Evolutionary conservation across 1,140 invertebrate genomes (phyloP), one percentile per base, ranked within the genome.

Genomic region (Calephelis nemesis): DNA sequence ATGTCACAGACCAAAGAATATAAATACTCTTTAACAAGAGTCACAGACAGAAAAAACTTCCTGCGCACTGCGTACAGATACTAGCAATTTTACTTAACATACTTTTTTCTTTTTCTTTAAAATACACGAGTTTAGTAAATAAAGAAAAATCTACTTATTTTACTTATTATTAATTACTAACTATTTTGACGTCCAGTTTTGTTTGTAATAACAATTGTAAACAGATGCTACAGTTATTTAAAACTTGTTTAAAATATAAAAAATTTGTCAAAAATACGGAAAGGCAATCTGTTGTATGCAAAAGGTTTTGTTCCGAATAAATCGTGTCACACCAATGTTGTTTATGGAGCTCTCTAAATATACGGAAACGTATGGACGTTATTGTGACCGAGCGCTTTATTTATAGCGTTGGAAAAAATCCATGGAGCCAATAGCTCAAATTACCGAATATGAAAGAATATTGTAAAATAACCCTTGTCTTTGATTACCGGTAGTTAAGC

Each of bases 281-380:
- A 39, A 64, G 63, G 63, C 63, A 64, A 64, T 64, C 63, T 64
- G 50, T 64, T 64, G 63, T 47, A 49, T 39, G 63, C 8, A 47
- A 47, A 65, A 65, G 63, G 63, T 65, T 65, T 47, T 47, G 49
- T 50, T 65, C 30, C 19, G 52, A 65, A 65, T 65, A 65, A 65
- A 65, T 65, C 63, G 63, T 65, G 63, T 65, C 52, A 65, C 47
- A 65, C 47, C 49, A 50, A 50, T 65, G 63, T 65, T 50, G 63
- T 65, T 65, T 65, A 65, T 65, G 49, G 63, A 65, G 63, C 63
- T 65, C 63, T 65, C 63, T 42, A 65, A 65, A 65, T 50, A 40
- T 39, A 50, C 48, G 63, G 49, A 65, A 65, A 50, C 49, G 47
- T 49, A 65, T 50, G 63, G 47, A 49, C 63, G 63, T 11, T 48